Percentiles rank a stretch among this genome's conserved stretches.
Conservation (phyloP, 1,140 invertebrate species). For the Cephus cinctus region DNA sequence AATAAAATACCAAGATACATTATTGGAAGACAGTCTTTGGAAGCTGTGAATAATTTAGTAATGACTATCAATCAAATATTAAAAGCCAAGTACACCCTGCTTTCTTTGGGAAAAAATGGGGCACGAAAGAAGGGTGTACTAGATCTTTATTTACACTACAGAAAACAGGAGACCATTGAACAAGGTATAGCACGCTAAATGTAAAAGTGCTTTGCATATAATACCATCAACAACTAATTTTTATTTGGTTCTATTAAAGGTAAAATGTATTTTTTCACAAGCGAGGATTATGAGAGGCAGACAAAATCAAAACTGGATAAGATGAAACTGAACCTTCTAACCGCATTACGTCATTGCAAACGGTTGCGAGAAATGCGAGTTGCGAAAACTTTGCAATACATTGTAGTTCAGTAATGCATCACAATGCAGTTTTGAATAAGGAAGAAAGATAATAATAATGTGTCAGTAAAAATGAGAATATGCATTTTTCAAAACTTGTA, state of each 20-base stretch:
- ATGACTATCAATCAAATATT: slow-evolving; percentile 40
- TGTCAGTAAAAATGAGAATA: too few species aligned
- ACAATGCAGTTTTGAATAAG: too few species aligned
- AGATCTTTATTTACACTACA: slow-evolving; percentile 41
- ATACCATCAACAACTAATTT: slow-evolving; percentile 18
- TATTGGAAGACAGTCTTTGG: slow-evolving; percentile 39
- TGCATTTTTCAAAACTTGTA: too few species aligned
- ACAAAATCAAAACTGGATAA: slow-evolving; percentile 44
- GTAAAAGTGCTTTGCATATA: too few species aligned
- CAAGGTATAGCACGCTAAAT: too few species aligned
- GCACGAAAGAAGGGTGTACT: slow-evolving; percentile 47
- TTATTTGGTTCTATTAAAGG: slow-evolving; percentile 40
- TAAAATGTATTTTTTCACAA: slow-evolving; percentile 42
- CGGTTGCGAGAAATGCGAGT: slow-evolving; percentile 34
- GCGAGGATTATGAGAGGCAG: slow-evolving; percentile 42
- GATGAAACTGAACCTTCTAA: slow-evolving; percentile 44
- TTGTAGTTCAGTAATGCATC: too few species aligned
- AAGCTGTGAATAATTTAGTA: slow-evolving; percentile 38
- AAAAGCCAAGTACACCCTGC: slow-evolving; percentile 40
- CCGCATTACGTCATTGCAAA: slow-evolving; percentile 45
- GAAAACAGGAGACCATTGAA: slow-evolving; percentile 30
- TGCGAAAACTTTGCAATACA: slow-evolving; percentile 39
- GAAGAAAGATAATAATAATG: too few species aligned
- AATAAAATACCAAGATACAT: slow-evolving; percentile 46
- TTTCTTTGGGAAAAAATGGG: slow-evolving; percentile 35